Conservation (phyloP, 1,140 invertebrate species). For the Laupala kohalensis region DNA sequence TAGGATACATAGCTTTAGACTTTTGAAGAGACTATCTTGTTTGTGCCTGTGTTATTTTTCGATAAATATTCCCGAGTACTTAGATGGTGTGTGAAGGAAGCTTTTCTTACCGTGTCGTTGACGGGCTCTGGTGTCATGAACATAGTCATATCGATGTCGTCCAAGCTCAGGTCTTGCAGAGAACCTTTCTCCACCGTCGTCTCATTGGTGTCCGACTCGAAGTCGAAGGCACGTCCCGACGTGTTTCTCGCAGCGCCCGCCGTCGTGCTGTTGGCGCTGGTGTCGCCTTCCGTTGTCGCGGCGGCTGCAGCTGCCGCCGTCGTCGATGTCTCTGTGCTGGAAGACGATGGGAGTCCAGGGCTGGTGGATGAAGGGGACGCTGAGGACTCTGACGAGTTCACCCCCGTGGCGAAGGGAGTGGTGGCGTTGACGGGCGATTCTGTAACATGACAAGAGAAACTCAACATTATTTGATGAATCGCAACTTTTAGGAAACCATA, state of each 20-base stretch:
- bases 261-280: neutral
- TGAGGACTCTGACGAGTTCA: no score
- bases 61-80: no score
- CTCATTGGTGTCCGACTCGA: neutral
- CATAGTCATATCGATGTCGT: conserved; percentile 5
- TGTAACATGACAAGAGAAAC: neutral
- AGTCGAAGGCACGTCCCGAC: neutral
- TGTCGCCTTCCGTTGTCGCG: neutral
- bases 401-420: no score
- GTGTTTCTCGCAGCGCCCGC: neutral
- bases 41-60: no score
- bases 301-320: no score
- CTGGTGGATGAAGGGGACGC: no score
- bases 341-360: neutral
- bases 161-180: conserved; percentile 9
- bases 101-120: neutral
- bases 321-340: neutral
- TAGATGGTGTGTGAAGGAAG: neutral
- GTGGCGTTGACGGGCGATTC: neutral
- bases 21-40: no score
- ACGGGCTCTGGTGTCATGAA: neutral
- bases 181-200: conserved; percentile 1
- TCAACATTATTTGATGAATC: no score
- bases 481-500: no score
- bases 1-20: no score